These are phyloP conservation scores for Anticlea derivata DNA, from an alignment of 2,888 invertebrate species.

Conservation along the genomic window DNA sequence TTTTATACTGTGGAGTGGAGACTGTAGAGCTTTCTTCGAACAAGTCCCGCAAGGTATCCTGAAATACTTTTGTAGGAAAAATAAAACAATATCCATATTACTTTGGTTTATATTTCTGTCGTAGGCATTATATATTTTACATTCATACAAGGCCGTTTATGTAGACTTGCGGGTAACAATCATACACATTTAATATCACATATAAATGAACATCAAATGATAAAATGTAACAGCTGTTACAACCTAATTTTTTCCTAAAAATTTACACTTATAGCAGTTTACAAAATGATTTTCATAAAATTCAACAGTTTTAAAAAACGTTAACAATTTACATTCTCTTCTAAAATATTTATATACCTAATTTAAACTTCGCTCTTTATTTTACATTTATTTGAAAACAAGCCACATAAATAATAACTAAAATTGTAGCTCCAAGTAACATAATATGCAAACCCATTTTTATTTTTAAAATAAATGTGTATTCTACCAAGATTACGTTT, in stretches of 20 bases:
- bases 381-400: slow-evolving; percentile 45
- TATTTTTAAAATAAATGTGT: too few relatives aligned
- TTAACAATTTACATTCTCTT: slow-evolving; percentile 75
- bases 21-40: too few relatives aligned
- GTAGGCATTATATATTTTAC: slow-evolving; percentile 70
- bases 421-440: neutral
- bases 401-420: neutral
- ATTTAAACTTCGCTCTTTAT: slow-evolving; percentile 26
- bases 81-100: slow-evolving; percentile 43
- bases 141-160: slow-evolving; percentile 68
- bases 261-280: slow-evolving; percentile 51
- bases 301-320: slow-evolving; percentile 75
- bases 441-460: neutral
- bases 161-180: slow-evolving; percentile 53
- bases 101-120: slow-evolving; percentile 69
- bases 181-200: slow-evolving; percentile 46
- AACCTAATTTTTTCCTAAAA: slow-evolving; percentile 41
- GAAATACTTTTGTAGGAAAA: neutral
- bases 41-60: too few relatives aligned
- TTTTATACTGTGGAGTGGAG: too few relatives aligned
- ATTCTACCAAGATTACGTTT: neutral
- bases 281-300: slow-evolving; percentile 68
- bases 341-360: slow-evolving; percentile 51
- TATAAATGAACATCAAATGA: slow-evolving; percentile 40
- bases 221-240: slow-evolving; percentile 35